Evolutionary conservation across 2,797 vertebrate species (phyloP).

Genomic region (Poeciliopsis infans): DNA sequence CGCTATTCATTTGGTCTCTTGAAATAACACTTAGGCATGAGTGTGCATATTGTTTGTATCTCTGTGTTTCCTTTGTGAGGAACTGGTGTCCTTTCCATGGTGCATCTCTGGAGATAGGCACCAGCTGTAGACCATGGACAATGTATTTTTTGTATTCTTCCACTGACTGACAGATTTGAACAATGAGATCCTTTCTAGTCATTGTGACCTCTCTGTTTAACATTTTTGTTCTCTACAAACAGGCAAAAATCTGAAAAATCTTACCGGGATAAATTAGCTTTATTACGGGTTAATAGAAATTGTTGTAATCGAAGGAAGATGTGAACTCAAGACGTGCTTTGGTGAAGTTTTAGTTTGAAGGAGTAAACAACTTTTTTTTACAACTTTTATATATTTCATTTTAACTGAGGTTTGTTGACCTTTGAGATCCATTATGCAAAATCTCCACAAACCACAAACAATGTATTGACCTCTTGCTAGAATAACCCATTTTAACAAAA

Average conservation of each 20-base stretch:
- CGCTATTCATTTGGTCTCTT: not conserved
- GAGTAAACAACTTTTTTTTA: not conserved
- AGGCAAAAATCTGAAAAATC: not conserved
- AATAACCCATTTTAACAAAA: not conserved
- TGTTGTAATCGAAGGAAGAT: not conserved
- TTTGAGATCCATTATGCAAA: not conserved
- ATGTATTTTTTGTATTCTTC: not conserved
- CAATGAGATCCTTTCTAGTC: not conserved
- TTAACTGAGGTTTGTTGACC: not conserved
- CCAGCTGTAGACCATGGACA: not conserved
- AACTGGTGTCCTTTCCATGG: not conserved
- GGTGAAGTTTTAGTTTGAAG: not conserved
- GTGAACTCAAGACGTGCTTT: not conserved
- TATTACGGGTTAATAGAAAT: not conserved
- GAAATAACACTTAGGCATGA: not conserved
- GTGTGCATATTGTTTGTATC: not conserved
- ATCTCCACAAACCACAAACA: not conserved
- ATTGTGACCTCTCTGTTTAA: not conserved
- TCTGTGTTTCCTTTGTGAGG: not conserved
- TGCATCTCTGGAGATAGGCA: not conserved
- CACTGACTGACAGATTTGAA: not conserved
- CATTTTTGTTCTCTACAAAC: not conserved
- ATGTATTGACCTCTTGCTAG: not conserved
- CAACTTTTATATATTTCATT: not conserved
- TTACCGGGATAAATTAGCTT: not conserved